Percentiles rank a stretch among this genome's conserved stretches.
phyloP scores from a whole-genome alignment of 1,140 invertebrate species.

The Phthorimaea operculella region DNA sequence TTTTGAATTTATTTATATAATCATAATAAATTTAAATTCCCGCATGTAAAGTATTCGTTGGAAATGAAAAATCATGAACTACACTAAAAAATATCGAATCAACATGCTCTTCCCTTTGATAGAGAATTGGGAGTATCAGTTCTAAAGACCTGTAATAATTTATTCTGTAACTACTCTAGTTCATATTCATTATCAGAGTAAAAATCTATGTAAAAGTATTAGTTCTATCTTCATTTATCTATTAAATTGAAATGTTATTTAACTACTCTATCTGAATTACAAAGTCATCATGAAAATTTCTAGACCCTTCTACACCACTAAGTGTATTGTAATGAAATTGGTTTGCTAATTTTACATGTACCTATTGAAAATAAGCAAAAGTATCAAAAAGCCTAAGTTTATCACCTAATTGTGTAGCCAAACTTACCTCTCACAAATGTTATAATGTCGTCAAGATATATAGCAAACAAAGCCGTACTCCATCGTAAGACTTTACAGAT shows the following conservation, averaged over 20 bases:
- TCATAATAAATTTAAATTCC: background rate
- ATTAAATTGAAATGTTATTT: slow-evolving; percentile 23
- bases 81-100: slow-evolving; percentile 40
- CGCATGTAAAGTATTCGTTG: slow-evolving; percentile 4
- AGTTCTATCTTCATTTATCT: slow-evolving; percentile 24
- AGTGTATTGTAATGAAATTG: slow-evolving; percentile 62
- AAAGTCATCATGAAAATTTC: background rate
- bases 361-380: slow-evolving; percentile 13
- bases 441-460: slow-evolving; percentile 29
- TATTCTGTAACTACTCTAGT: slow-evolving; percentile 28
- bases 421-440: slow-evolving; percentile 42
- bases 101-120: slow-evolving; percentile 56
- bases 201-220: slow-evolving; percentile 22
- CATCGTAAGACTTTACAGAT: slow-evolving; percentile 59
- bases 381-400: slow-evolving; percentile 1
- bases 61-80: slow-evolving; percentile 38
- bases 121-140: slow-evolving; percentile 37
- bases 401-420: slow-evolving; percentile 26
- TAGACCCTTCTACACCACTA: slow-evolving; percentile 19
- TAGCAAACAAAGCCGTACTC: slow-evolving; percentile 62
- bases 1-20: background rate
- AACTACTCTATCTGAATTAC: slow-evolving; percentile 17
- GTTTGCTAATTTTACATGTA: slow-evolving; percentile 19
- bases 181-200: slow-evolving; percentile 23
- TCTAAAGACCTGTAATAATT: slow-evolving; percentile 20